Evolutionary conservation across 2,797 vertebrate genomes (phyloP), one percentile per base, ranked within the genome.

Genomic region (Fundulus diaphanus): DNA sequence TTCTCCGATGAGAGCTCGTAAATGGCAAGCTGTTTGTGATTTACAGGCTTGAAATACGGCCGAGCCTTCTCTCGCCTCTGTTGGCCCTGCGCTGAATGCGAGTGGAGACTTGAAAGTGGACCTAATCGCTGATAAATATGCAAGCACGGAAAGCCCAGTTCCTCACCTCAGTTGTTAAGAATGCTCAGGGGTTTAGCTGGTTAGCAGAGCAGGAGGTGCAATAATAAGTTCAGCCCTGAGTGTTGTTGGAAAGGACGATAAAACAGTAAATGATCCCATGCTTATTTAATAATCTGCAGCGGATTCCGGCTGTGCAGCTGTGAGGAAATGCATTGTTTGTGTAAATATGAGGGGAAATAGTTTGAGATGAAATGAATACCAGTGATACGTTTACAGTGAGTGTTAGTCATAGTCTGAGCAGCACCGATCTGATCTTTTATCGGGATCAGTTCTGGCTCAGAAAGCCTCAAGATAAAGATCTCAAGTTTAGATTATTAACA

Each of bases 1-100:
- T 84, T 57, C 65, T 82, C 85, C 83, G 77, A 11, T 0, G 69
- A 86, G 84, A 77, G 69, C 90, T 88, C 82, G 69, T 87, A 90
- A 90, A 89, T 70, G 74, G 87, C 76, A 71, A 67, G 52, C 72
- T 74, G 73, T 13, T 2, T 72, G 48, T 81, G 88, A 90, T 89
- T 89, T 87, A 87, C 82, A 80, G 77, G 70, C 75, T 15, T 78
- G 72, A 71, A 72, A 74, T 46, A 61, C 46, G 29, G 77, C 70
- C 66, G 51, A 63, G 49, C 1, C 11, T 37, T 0, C 57, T 81
- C 33, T 79, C 61, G 63, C 86, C 70, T 66, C 67, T 68, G 75
- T 63, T 44, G 51, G 56, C 75, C 81, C 70, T n/a, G 69, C 46
- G 13, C 42, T n/a, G 69, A 65, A 18, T 72, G 61, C 72, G 72